Conservation (phyloP, 37 sponge, comb jelly and placozoan species). For the Chondrosia reniformis region DNA sequence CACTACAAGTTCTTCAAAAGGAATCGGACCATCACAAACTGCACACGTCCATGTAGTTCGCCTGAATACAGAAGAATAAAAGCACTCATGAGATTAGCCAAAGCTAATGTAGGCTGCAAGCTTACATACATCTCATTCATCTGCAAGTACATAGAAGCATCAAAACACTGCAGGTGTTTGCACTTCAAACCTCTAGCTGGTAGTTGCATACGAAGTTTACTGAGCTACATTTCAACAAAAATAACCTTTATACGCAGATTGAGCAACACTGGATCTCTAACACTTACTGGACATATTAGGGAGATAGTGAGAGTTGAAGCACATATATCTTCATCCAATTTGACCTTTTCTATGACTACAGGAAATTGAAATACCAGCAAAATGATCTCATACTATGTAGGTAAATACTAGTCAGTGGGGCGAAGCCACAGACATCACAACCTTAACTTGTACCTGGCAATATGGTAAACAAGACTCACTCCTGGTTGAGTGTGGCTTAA, state of each 20-base stretch:
- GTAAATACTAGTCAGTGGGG: no score
- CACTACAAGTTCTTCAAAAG: slow-evolving; percentile 52
- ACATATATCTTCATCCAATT: slow-evolving; percentile 54
- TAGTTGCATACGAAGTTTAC: slow-evolving; percentile 71
- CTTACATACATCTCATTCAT: slow-evolving; percentile 43
- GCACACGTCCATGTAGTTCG: slow-evolving; percentile 91
- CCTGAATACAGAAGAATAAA: slow-evolving; percentile 21
- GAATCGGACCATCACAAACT: slow-evolving; percentile 82
- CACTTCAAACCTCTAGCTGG: slow-evolving; percentile 73
- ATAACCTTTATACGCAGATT: neutral
- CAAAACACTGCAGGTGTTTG: slow-evolving; percentile 95
- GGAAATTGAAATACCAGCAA: no score
- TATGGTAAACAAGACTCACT: no score
- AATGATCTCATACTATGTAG: no score
- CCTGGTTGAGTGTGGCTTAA: no score
- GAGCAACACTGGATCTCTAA: neutral
- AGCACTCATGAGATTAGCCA: neutral
- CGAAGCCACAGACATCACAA: no score
- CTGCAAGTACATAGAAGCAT: slow-evolving; percentile 83
- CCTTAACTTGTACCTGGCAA: no score
- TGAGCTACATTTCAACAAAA: no score
- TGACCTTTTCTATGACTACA: no score
- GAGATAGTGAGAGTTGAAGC: slow-evolving; percentile 85
- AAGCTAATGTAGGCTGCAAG: neutral
- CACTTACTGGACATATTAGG: slow-evolving; percentile 85